Percentiles rank a stretch among this genome's conserved stretches.
Evolutionary conservation across 2,113 vertebrate species (phyloP).

Genomic region (Collichthys lucidus): DNA sequence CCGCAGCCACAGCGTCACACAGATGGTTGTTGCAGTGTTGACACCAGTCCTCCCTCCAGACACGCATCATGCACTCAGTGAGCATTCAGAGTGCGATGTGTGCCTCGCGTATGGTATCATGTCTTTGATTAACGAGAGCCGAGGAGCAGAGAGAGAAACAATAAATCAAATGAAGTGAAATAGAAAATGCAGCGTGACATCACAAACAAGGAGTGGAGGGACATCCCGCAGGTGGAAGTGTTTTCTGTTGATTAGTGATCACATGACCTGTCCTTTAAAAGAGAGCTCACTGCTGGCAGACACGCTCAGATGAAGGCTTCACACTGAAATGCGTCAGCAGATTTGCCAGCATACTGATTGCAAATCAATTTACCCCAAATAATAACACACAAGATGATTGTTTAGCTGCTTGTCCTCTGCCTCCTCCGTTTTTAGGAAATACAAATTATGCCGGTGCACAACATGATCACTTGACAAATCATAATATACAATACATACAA

Average conservation of each 20-base stretch:
- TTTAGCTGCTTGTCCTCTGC: background rate
- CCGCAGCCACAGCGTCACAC: conserved; percentile 36
- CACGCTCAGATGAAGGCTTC: background rate
- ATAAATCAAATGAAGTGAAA: background rate
- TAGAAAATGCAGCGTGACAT: background rate
- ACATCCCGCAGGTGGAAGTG: background rate
- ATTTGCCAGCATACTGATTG: background rate
- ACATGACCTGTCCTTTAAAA: background rate
- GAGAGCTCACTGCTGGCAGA: background rate
- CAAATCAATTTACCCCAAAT: background rate
- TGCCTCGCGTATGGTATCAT: background rate
- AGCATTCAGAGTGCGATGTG: conserved; percentile 23
- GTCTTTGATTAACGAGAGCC: background rate
- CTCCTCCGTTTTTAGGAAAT: background rate
- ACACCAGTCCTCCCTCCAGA: conserved; percentile 58
- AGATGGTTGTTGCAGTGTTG: conserved; percentile 58
- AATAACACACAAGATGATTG: background rate
- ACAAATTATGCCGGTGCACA: background rate
- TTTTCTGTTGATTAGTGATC: background rate
- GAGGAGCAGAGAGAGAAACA: background rate
- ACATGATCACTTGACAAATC: background rate
- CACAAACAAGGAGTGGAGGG: background rate
- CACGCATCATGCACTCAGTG: conserved; percentile 33
- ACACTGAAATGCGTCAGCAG: background rate
- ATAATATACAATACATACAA: background rate